phyloP scores from a whole-genome alignment of 2,113 vertebrate genomes.

The Leuciscus idus region DNA sequence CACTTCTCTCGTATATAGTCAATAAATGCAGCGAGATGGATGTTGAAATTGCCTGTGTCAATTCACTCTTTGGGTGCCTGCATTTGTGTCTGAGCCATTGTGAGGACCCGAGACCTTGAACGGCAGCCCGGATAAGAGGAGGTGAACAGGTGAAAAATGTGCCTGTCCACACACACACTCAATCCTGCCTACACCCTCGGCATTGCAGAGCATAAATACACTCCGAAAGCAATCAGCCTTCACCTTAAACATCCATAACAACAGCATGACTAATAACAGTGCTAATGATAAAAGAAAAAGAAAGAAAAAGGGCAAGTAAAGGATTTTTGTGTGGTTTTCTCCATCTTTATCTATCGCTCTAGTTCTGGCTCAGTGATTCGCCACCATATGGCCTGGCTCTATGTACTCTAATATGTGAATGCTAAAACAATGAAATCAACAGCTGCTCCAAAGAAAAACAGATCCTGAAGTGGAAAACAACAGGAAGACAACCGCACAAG shows the following conservation, averaged over 20 bases:
- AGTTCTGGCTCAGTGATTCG: slow-evolving; percentile 8
- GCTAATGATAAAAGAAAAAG: slow-evolving; percentile 28
- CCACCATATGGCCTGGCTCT: slow-evolving; percentile 58
- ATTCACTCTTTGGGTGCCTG: slow-evolving; percentile 13
- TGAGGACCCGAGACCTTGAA: slow-evolving; percentile 51
- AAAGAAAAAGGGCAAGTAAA: not conserved
- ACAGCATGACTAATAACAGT: slow-evolving; percentile 35
- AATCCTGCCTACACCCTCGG: slow-evolving; percentile 43
- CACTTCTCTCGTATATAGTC: not conserved
- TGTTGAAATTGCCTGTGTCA: slow-evolving; percentile 30
- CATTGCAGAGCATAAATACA: slow-evolving; percentile 49
- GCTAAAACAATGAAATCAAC: slow-evolving; percentile 52
- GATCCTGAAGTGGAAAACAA: slow-evolving; percentile 42
- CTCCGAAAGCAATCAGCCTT: slow-evolving; percentile 42
- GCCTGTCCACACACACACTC: slow-evolving; percentile 53
- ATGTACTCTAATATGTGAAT: slow-evolving; percentile 50
- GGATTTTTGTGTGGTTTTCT: slow-evolving; percentile 19
- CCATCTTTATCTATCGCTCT: slow-evolving; percentile 28
- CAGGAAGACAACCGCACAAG: slow-evolving; percentile 44
- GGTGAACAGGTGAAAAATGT: slow-evolving; percentile 55
- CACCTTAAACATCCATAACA: slow-evolving; percentile 35
- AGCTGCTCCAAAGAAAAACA: slow-evolving; percentile 48
- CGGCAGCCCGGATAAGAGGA: slow-evolving; percentile 45
- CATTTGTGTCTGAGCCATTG: slow-evolving; percentile 36
- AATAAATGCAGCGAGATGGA: slow-evolving; percentile 31